Percentiles rank a stretch among this genome's conserved stretches.
These are phyloP conservation scores for Ophion slaviceki DNA, from an alignment of 2,888 invertebrate genomes.

Conservation along the genomic window DNA sequence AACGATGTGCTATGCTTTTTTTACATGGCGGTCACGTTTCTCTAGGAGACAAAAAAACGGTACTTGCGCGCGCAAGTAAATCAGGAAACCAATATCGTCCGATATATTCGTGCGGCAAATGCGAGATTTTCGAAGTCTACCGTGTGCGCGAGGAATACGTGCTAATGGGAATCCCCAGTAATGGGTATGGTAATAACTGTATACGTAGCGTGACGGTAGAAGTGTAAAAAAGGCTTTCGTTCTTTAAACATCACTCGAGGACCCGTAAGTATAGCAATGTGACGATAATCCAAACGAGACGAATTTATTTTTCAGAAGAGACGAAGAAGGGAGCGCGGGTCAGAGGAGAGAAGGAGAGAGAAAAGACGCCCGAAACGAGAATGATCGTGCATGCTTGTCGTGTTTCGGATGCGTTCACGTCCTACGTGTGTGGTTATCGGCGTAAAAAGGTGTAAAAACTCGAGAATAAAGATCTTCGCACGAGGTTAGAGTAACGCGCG, in stretches of 20 bases:
- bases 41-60: slow-evolving; percentile 70
- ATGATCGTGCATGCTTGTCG: slow-evolving; percentile 29
- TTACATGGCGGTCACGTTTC: slow-evolving; percentile 8
- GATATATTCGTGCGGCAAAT: slow-evolving; percentile 67
- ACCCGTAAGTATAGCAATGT: slow-evolving; percentile 8
- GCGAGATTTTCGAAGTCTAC: slow-evolving; percentile 45
- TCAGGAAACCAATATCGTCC: slow-evolving; percentile 69
- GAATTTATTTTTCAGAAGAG: background rate
- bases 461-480: slow-evolving; percentile 6
- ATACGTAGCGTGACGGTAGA: slow-evolving; percentile 22
- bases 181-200: slow-evolving; percentile 62
- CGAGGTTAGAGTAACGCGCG: slow-evolving; percentile 11
- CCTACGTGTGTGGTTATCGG: slow-evolving; percentile 30
- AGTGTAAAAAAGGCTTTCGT: slow-evolving; percentile 9
- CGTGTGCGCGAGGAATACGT: slow-evolving; percentile 24
- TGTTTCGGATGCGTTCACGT: slow-evolving; percentile 7
- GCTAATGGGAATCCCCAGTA: slow-evolving; percentile 53
- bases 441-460: slow-evolving; percentile 15
- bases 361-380: slow-evolving; percentile 39
- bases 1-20: background rate
- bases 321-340: background rate
- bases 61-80: slow-evolving; percentile 66
- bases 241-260: background rate
- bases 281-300: slow-evolving; percentile 33
- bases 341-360: background rate